These are phyloP conservation scores for Lasaia peninsularis DNA, from an alignment of 1,140 invertebrate genomes.

Conservation along the genomic window DNA sequence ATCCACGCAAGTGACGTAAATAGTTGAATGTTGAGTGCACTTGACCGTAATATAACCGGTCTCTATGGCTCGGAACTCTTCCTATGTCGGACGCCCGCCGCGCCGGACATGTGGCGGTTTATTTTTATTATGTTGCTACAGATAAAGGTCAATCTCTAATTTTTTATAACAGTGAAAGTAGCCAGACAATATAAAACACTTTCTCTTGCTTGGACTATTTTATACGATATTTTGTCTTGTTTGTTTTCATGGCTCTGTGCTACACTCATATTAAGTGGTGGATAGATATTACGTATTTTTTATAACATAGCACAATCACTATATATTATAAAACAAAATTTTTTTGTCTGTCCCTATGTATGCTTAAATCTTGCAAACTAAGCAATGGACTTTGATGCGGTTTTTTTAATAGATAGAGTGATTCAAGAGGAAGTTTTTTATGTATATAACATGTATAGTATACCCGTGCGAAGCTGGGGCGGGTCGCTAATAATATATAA, in stretches of 20 bases:
- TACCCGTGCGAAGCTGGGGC: no score
- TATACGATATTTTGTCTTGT: not conserved
- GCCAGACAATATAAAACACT: not conserved
- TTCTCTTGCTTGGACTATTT: not conserved
- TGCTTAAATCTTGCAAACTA: no score
- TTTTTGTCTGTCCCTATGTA: no score
- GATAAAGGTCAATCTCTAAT: slow-evolving; percentile 7
- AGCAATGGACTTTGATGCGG: no score
- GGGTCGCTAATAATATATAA: no score
- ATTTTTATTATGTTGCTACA: not conserved
- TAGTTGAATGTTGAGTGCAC: slow-evolving; percentile 1
- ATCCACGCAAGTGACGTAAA: not conserved
- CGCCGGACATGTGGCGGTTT: not conserved
- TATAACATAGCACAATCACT: no score
- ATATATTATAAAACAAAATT: no score
- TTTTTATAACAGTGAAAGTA: slow-evolving; percentile 1
- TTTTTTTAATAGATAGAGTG: no score
- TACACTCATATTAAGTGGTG: not conserved
- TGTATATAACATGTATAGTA: no score
- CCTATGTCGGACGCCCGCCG: not conserved
- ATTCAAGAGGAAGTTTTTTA: no score
- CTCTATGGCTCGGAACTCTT: not conserved
- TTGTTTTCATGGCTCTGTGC: not conserved
- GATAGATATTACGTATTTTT: no score
- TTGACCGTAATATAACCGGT: not conserved